Evolutionary conservation across 1,140 invertebrate genomes (phyloP).

Genomic region (Trichonephila clavata): DNA sequence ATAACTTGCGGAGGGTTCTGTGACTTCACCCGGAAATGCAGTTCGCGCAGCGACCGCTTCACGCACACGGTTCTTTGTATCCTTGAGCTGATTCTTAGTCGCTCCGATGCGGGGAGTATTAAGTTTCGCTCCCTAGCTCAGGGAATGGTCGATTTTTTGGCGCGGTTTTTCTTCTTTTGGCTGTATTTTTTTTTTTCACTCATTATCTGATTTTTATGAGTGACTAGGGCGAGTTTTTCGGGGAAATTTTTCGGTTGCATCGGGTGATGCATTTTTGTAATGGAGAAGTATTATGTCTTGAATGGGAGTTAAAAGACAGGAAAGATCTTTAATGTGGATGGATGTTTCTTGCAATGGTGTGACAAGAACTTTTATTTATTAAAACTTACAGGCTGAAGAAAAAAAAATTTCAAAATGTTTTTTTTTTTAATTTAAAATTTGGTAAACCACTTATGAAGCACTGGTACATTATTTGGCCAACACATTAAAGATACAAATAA

Average conservation of each 20-base stretch:
- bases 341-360: too few relatives aligned
- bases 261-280: not conserved
- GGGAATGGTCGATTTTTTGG: conserved; percentile 62
- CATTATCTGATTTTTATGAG: conserved; percentile 3
- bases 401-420: too few relatives aligned
- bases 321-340: too few relatives aligned
- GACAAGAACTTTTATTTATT: too few relatives aligned
- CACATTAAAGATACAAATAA: too few relatives aligned
- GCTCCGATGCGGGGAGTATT: conserved; percentile 33
- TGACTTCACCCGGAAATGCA: conserved; percentile 21
- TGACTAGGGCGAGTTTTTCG: not conserved
- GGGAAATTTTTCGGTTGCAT: not conserved
- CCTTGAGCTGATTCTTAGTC: conserved; percentile 16
- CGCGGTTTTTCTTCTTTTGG: conserved; percentile 46
- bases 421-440: too few relatives aligned
- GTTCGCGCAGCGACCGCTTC: conserved; percentile 14
- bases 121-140: conserved; percentile 21
- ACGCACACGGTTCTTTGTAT: conserved; percentile 3
- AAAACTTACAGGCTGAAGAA: too few relatives aligned
- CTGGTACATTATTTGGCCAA: too few relatives aligned
- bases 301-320: not conserved
- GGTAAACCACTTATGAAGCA: too few relatives aligned
- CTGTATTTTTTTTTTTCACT: not conserved
- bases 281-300: not conserved
- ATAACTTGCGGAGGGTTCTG: not conserved